These are phyloP conservation scores for Corythornis cristatus DNA, from an alignment of 2,113 vertebrate species.

Conservation along the genomic window DNA sequence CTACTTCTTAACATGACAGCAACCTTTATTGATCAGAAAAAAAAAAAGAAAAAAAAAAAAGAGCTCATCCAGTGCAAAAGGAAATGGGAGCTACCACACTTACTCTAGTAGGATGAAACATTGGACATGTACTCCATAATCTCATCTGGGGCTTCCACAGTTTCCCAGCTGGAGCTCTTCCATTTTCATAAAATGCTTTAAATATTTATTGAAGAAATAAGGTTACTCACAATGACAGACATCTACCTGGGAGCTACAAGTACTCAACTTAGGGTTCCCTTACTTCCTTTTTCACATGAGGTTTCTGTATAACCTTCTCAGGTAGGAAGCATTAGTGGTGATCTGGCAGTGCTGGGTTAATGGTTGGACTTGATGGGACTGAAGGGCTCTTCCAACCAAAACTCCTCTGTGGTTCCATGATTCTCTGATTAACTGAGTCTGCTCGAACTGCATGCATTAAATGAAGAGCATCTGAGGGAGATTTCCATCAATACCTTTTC, in stretches of 20 bases:
- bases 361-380: no score
- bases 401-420: no score
- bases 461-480: neutral
- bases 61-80: neutral
- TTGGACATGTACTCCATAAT: neutral
- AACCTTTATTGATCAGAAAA: neutral
- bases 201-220: neutral
- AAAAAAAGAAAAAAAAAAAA: neutral
- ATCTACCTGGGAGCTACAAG: neutral
- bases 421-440: neutral
- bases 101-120: neutral
- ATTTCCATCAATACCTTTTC: neutral
- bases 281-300: neutral
- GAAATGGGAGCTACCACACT: neutral
- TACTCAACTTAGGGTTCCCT: neutral
- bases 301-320: neutral
- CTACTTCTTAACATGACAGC: neutral
- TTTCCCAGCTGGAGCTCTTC: neutral
- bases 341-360: no score
- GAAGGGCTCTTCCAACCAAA: no score
- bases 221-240: neutral
- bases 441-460: neutral
- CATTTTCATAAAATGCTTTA: neutral
- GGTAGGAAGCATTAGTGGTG: neutral
- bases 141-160: neutral